phyloP scores from a whole-genome alignment of 2,888 invertebrate genomes.

The Macrosoma leucophasiata region DNA sequence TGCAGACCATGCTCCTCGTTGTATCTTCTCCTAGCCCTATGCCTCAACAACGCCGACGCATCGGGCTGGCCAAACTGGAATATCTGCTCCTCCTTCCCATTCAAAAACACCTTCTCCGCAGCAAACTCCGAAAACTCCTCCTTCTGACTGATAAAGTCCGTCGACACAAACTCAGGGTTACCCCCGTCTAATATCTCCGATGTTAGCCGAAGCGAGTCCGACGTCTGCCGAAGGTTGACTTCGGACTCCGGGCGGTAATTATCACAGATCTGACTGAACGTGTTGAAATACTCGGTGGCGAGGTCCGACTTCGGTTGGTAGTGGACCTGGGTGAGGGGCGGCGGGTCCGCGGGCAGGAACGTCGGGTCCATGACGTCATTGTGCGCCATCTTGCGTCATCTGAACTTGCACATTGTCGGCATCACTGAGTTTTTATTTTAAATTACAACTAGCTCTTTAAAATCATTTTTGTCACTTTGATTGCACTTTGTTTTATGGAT shows the following conservation, averaged over 20 bases:
- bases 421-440: no score
- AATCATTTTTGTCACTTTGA: no score
- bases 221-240: conserved; percentile 53
- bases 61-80: conserved; percentile 78
- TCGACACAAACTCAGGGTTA: conserved; percentile 36
- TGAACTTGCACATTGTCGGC: conserved; percentile 57
- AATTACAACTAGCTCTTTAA: no score
- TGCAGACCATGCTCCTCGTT: conserved; percentile 64
- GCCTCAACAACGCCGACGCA: conserved; percentile 71
- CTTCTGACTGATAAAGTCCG: conserved; percentile 27
- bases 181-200: conserved; percentile 52
- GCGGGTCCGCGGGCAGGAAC: conserved; percentile 76
- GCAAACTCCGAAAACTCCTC: conserved; percentile 21
- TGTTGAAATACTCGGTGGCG: conserved; percentile 65
- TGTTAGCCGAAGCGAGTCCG: conserved; percentile 53
- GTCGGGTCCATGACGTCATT: conserved; percentile 64
- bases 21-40: conserved; percentile 58
- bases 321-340: conserved; percentile 58
- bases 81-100: conserved; percentile 55
- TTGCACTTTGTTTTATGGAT: no score
- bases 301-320: conserved; percentile 57
- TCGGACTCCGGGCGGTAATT: conserved; percentile 55
- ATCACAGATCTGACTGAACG: conserved; percentile 66
- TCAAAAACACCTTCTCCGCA: conserved; percentile 63
- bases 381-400: conserved; percentile 47